These are phyloP conservation scores for Odontesthes bonariensis DNA, from an alignment of 2,113 vertebrate species.

Conservation along the genomic window DNA sequence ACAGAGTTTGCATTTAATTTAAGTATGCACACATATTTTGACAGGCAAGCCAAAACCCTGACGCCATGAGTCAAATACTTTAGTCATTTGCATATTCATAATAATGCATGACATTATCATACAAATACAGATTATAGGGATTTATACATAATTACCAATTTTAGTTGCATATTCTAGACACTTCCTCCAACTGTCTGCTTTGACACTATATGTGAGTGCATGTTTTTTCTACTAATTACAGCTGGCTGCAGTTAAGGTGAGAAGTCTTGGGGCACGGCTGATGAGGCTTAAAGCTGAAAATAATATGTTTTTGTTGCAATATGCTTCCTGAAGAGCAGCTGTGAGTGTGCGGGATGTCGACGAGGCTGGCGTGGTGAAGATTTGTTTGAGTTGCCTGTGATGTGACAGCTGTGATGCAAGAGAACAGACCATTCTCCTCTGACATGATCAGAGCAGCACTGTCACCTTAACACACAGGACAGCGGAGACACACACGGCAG, in stretches of 20 bases:
- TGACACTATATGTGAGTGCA: neutral
- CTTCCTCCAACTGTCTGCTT: conserved; percentile 19
- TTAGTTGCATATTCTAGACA: neutral
- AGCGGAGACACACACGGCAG: neutral
- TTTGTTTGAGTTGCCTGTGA: conserved; percentile 52
- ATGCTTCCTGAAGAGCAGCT: conserved; percentile 54
- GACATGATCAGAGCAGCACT: conserved; percentile 59
- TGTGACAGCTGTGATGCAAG: conserved; percentile 69
- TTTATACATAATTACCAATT: neutral
- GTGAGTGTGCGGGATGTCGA: conserved; percentile 23
- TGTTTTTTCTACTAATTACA: conserved; percentile 11
- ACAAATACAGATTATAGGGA: neutral
- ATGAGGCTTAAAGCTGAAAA: conserved; percentile 10
- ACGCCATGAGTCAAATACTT: neutral
- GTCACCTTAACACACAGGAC: conserved; percentile 52
- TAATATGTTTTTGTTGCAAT: conserved; percentile 15
- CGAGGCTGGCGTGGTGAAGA: conserved; percentile 54
- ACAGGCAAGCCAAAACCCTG: conserved; percentile 1
- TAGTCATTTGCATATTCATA: neutral
- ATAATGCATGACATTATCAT: neutral
- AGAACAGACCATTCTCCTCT: conserved; percentile 46
- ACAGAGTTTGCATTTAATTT: conserved; percentile 28
- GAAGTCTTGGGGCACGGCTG: conserved; percentile 13
- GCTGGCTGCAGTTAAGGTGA: conserved; percentile 16
- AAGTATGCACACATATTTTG: conserved; percentile 8